Evolutionary conservation across 2,797 vertebrate genomes (phyloP).

Genomic region (Typhlichthys eigenmanni): DNA sequence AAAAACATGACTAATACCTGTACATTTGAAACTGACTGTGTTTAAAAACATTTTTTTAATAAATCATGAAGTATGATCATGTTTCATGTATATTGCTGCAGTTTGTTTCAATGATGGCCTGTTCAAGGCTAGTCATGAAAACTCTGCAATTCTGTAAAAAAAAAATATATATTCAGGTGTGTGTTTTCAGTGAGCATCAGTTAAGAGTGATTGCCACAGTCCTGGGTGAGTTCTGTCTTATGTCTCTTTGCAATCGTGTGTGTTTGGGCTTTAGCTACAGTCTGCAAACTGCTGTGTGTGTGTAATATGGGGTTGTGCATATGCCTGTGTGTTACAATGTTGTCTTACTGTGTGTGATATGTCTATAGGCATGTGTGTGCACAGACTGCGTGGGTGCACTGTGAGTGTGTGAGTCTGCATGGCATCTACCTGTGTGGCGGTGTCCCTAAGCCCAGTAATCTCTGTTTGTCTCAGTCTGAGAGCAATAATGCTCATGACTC

Average conservation of each 20-base stretch:
- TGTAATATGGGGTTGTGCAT: conserved; percentile 9
- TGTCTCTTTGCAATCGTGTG: conserved; percentile 47
- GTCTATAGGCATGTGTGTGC: conserved; percentile 5
- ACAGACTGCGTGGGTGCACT: not conserved
- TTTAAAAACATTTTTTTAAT: not conserved
- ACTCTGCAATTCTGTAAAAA: not conserved
- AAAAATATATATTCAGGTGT: not conserved
- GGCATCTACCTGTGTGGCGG: conserved; percentile 67
- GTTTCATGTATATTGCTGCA: too few species aligned
- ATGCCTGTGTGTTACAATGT: conserved; percentile 20
- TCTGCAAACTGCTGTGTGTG: conserved; percentile 39
- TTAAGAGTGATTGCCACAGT: conserved; percentile 33
- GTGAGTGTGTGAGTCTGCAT: conserved; percentile 5
- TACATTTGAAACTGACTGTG: not conserved
- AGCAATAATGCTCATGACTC: conserved; percentile 66
- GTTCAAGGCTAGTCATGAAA: not conserved
- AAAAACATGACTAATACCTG: too few species aligned
- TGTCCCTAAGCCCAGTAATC: conserved; percentile 65
- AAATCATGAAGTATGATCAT: too few species aligned
- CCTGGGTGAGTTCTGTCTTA: conserved; percentile 19
- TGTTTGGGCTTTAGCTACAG: conserved; percentile 47
- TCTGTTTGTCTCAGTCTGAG: conserved; percentile 75
- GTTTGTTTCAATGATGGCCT: too few species aligned
- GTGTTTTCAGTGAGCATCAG: conserved; percentile 8
- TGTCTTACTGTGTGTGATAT: conserved; percentile 19